Conservation (phyloP, 2,797 vertebrate species). For the Muraenolepis orangiensis region DNA sequence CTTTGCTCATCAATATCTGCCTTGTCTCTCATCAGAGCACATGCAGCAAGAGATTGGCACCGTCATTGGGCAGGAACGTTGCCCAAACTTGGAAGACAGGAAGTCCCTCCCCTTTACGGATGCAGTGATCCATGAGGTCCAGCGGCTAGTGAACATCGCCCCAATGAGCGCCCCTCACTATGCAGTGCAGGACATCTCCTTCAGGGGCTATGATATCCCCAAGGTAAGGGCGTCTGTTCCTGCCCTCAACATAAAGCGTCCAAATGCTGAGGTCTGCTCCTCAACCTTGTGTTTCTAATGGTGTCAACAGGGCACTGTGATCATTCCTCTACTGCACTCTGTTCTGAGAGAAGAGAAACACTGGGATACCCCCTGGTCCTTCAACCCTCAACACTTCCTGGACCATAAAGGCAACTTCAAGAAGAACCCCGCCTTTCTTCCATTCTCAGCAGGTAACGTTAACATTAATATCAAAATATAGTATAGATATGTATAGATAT, state of each 20-base stretch:
- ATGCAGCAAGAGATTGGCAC: slow-evolving; percentile 69
- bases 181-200: slow-evolving; percentile 53
- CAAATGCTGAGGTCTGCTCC: neutral
- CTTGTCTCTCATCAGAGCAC: slow-evolving; percentile 36
- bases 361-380: slow-evolving; percentile 63
- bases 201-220: slow-evolving; percentile 66
- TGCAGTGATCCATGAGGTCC: slow-evolving; percentile 74
- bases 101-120: slow-evolving; percentile 75
- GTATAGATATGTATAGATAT: no score
- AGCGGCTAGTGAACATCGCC: slow-evolving; percentile 64
- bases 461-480: neutral
- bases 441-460: slow-evolving; percentile 64
- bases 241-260: neutral
- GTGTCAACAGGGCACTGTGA: slow-evolving; percentile 53
- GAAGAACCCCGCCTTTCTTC: slow-evolving; percentile 66
- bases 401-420: slow-evolving; percentile 67
- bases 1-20: neutral
- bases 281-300: neutral
- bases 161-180: slow-evolving; percentile 67
- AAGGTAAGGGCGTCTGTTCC: slow-evolving; percentile 3
- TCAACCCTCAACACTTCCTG: slow-evolving; percentile 71
- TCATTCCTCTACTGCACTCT: slow-evolving; percentile 69
- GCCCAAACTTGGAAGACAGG: slow-evolving; percentile 62
- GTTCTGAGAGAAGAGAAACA: slow-evolving; percentile 61
- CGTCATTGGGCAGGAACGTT: slow-evolving; percentile 53